These are phyloP conservation scores for Oikopleura vanhoeffeni DNA, from an alignment of 23 tunicate genomes.

Conservation along the genomic window DNA sequence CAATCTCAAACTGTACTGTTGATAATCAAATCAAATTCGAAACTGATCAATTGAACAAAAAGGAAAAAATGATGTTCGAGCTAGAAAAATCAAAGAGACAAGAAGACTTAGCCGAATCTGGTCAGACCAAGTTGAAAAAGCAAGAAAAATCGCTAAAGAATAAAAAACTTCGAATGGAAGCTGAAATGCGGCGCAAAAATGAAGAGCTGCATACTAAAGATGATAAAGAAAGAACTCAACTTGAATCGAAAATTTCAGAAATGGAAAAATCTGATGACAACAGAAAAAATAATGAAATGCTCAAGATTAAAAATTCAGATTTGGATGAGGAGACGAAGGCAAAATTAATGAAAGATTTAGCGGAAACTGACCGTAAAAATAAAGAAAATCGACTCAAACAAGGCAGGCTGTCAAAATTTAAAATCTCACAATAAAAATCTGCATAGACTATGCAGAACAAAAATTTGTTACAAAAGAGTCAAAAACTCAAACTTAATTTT, in stretches of 20 bases:
- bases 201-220: neutral
- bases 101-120: neutral
- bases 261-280: neutral
- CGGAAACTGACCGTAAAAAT: neutral
- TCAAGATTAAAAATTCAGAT: neutral
- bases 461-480: neutral
- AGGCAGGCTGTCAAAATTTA: neutral
- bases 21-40: neutral
- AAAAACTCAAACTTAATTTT: neutral
- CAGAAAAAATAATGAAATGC: neutral
- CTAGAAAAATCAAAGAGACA: neutral
- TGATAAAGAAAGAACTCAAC: neutral
- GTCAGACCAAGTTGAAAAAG: neutral
- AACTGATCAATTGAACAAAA: neutral
- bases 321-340: neutral
- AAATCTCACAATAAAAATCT: too few species aligned
- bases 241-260: neutral
- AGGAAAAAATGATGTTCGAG: neutral
- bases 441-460: neutral
- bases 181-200: neutral
- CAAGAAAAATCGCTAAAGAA: neutral
- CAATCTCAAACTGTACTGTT: neutral
- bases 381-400: neutral
- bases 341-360: neutral
- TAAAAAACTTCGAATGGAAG: neutral